Percentiles rank a stretch among this genome's conserved stretches.
Conservation (phyloP, 2,888 invertebrate species). For the Drosophila merina region DNA sequence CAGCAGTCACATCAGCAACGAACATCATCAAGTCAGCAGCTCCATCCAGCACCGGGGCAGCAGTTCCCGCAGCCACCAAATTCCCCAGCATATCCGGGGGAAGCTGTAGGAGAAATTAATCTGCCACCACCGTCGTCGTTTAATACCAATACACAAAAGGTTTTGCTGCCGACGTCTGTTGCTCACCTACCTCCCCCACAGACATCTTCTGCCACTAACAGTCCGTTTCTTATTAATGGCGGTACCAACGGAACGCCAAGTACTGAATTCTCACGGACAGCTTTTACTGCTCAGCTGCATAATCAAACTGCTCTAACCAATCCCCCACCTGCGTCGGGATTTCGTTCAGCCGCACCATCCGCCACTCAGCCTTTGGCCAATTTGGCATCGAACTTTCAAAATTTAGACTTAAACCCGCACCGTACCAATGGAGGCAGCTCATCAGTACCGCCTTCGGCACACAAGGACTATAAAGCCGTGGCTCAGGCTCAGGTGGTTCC, state of each 20-base stretch:
- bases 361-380: conserved; percentile 18
- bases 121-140: conserved; percentile 52
- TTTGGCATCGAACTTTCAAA: conserved; percentile 70
- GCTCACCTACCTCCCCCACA: conserved; percentile 69
- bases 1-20: conserved; percentile 41
- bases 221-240: conserved; percentile 56
- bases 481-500: conserved; percentile 33
- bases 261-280: conserved; percentile 82
- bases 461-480: conserved; percentile 57
- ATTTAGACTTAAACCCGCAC: conserved; percentile 68
- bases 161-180: conserved; percentile 56
- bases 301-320: conserved; percentile 34
- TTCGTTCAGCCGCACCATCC: neutral
- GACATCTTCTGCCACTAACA: conserved; percentile 68
- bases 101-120: conserved; percentile 11
- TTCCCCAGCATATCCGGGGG: conserved; percentile 27
- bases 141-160: conserved; percentile 56
- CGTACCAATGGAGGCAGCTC: conserved; percentile 47
- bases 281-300: conserved; percentile 71
- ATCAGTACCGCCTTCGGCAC: conserved; percentile 7
- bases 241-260: conserved; percentile 76
- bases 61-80: conserved; percentile 41
- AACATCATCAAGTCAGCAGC: conserved; percentile 30
- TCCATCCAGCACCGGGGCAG: conserved; percentile 31
- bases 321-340: conserved; percentile 1